phyloP scores from a whole-genome alignment of 23 tunicate genomes.

The Ascidia mentula region DNA sequence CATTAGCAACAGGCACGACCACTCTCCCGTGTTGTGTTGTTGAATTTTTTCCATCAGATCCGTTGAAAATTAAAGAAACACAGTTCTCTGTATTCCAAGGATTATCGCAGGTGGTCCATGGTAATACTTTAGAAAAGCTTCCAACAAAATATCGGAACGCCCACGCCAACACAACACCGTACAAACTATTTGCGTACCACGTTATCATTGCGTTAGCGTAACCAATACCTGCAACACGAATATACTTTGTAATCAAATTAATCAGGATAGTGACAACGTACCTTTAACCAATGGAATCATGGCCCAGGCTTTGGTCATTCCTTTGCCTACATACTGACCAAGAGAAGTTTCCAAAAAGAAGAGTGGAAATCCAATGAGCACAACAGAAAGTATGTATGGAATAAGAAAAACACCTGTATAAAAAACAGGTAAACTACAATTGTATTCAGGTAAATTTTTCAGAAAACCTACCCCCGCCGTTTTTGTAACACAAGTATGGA shows the following conservation, averaged over 20 bases:
- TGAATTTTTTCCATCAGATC: neutral
- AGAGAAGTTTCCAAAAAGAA: conserved; percentile 35
- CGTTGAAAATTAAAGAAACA: neutral
- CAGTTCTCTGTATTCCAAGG: conserved; percentile 40
- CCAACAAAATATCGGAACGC: conserved; percentile 21
- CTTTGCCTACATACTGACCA: conserved; percentile 26
- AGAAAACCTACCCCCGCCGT: conserved; percentile 17
- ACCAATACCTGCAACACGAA: conserved; percentile 38
- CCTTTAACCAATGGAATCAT: conserved; percentile 32
- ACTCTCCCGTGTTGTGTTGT: neutral
- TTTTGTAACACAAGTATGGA: conserved; percentile 24
- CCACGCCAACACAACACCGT: conserved; percentile 44
- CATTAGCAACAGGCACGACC: neutral
- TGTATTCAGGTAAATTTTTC: neutral
- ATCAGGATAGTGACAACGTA: neutral
- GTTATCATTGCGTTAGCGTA: conserved; percentile 28
- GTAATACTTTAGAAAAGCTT: conserved; percentile 29
- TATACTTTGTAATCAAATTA: too few relatives aligned
- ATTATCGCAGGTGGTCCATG: conserved; percentile 43
- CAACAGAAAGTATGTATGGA: conserved; percentile 19
- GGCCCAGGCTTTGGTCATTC: conserved; percentile 28
- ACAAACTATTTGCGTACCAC: conserved; percentile 17
- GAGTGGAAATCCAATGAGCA: conserved; percentile 18
- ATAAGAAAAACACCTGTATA: conserved; percentile 24
- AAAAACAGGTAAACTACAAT: neutral